These are phyloP conservation scores for Hoplostethus mediterraneus DNA, from an alignment of 2,797 vertebrate genomes.

Conservation along the genomic window DNA sequence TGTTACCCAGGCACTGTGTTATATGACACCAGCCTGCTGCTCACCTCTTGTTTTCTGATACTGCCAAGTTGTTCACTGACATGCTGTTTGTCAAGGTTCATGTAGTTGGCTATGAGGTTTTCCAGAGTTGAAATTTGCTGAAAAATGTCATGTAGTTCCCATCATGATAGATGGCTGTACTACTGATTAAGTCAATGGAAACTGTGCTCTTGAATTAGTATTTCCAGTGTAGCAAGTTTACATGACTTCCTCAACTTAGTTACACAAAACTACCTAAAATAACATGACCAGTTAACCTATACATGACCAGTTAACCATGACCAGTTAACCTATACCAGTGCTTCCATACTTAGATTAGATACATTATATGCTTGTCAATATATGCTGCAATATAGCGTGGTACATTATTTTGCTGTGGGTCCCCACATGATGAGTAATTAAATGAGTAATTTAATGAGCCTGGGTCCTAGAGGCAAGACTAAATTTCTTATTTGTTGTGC, in stretches of 20 bases:
- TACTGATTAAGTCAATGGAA: neutral
- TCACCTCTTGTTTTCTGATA: slow-evolving; percentile 17
- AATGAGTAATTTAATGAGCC: neutral
- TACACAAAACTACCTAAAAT: slow-evolving; percentile 19
- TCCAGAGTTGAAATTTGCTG: slow-evolving; percentile 3
- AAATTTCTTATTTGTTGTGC: neutral
- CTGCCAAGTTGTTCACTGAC: slow-evolving; percentile 1
- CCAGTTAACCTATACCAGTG: neutral
- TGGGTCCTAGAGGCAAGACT: neutral
- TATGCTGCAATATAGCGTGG: neutral
- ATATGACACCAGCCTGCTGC: slow-evolving; percentile 31
- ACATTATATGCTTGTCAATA: neutral
- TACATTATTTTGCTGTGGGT: neutral
- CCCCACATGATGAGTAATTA: neutral
- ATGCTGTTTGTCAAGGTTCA: slow-evolving; percentile 22
- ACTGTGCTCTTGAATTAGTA: neutral
- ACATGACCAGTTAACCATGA: no score
- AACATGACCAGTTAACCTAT: no score
- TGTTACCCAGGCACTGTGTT: slow-evolving; percentile 42
- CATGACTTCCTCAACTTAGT: neutral
- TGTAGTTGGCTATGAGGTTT: slow-evolving; percentile 17
- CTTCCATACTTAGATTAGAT: no score
- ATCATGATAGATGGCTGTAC: neutral
- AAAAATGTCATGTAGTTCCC: neutral
- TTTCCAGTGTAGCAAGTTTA: neutral